Evolutionary conservation across 2,888 invertebrate genomes (phyloP).

Genomic region (Yponomeuta cagnagella): DNA sequence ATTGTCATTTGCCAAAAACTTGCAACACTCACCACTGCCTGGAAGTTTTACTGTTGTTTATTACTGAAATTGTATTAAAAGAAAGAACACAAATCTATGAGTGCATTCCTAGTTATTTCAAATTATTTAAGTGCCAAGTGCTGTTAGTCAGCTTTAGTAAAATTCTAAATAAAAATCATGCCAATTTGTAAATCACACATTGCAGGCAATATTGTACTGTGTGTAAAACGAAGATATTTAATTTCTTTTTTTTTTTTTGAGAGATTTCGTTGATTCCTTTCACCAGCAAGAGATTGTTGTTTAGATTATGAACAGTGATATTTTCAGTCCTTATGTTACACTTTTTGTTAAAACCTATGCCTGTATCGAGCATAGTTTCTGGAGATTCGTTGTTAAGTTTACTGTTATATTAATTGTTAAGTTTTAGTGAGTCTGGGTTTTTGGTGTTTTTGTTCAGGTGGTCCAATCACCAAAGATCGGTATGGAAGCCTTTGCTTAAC

Average conservation of each 20-base stretch:
- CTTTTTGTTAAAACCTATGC: constrained; percentile 38
- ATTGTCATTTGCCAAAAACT: constrained; percentile 58
- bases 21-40: constrained; percentile 71
- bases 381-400: constrained; percentile 40
- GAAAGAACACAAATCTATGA: constrained; percentile 62
- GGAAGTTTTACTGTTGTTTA: constrained; percentile 62
- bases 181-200: constrained; percentile 56
- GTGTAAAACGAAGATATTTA: constrained; percentile 69
- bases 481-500: constrained; percentile 65
- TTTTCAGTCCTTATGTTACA: constrained; percentile 25
- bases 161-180: constrained; percentile 46
- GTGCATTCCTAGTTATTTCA: constrained; percentile 54
- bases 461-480: constrained; percentile 64
- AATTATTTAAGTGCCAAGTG: constrained; percentile 56
- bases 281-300: constrained; percentile 33
- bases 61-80: constrained; percentile 63
- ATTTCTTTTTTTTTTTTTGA: constrained; percentile 38
- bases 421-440: constrained; percentile 15
- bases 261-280: constrained; percentile 29
- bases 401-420: constrained; percentile 44
- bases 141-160: constrained; percentile 61
- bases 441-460: constrained; percentile 30
- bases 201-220: constrained; percentile 44
- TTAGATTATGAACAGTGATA: constrained; percentile 34
- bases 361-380: constrained; percentile 54